Conservation (phyloP, 2,888 invertebrate species). For the Limnephilus marmoratus region DNA sequence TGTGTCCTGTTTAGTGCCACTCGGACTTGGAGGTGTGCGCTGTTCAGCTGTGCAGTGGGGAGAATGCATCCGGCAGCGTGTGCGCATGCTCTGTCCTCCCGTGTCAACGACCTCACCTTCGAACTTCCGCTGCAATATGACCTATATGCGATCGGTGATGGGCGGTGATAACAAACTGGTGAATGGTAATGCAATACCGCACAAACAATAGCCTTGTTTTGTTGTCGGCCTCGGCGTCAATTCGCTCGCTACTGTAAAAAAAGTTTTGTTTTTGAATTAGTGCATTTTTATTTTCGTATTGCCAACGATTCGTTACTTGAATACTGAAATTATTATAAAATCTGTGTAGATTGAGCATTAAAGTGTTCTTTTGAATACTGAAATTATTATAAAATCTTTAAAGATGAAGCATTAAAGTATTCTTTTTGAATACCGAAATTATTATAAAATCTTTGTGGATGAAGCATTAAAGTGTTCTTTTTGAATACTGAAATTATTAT, state of each 20-base stretch:
- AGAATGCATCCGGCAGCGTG: neutral
- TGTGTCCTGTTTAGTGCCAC: neutral
- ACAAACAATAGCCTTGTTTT: neutral
- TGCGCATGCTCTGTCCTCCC: neutral
- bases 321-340: neutral
- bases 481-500: no score
- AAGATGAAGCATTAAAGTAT: no score
- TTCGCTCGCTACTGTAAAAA: neutral
- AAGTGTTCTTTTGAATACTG: no score
- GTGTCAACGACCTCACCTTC: conserved; percentile 34
- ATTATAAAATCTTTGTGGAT: no score
- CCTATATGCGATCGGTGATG: conserved; percentile 12
- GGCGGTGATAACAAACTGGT: neutral
- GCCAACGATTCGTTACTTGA: neutral
- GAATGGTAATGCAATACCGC: neutral
- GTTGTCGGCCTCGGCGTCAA: neutral
- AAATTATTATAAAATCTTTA: no score
- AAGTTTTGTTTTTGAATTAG: neutral
- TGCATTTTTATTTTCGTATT: neutral
- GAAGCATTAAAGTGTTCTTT: no score
- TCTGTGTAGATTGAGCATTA: no score
- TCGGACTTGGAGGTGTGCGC: neutral
- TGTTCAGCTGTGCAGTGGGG: neutral
- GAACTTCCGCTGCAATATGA: conserved; percentile 33
- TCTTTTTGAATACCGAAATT: no score